These are phyloP conservation scores for Orchesellides sinensis DNA, from an alignment of 2,888 invertebrate species.

Conservation along the genomic window DNA sequence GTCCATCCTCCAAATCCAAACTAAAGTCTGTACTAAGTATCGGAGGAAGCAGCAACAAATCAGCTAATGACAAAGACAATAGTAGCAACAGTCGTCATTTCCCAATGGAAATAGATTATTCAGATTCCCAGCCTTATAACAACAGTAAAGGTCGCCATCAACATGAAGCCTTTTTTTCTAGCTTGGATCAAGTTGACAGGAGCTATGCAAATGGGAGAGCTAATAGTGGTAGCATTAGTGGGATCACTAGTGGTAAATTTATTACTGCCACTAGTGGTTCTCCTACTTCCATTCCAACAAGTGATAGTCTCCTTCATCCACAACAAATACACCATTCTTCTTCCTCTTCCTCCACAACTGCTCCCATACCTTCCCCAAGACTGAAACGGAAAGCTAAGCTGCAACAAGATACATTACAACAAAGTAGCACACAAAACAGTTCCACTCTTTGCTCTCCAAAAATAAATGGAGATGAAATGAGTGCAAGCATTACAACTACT, in stretches of 20 bases:
- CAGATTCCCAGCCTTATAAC: conserved; percentile 60
- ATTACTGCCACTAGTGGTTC: too few relatives aligned
- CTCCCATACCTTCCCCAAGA: conserved; percentile 70
- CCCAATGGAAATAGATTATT: conserved; percentile 64
- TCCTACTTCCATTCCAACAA: too few relatives aligned
- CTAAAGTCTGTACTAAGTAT: conserved; percentile 58
- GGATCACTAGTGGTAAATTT: conserved; percentile 36
- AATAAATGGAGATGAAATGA: conserved; percentile 72
- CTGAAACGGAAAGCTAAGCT: conserved; percentile 68
- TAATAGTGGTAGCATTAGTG: conserved; percentile 1
- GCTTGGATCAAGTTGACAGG: conserved; percentile 65
- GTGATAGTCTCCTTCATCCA: conserved; percentile 45
- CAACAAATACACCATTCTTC: conserved; percentile 53
- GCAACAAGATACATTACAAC: not conserved
- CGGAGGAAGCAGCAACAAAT: conserved; percentile 6
- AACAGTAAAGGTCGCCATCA: conserved; percentile 46
- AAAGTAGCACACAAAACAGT: not conserved
- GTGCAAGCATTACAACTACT: conserved; percentile 51
- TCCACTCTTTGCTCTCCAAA: conserved; percentile 68
- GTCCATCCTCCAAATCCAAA: conserved; percentile 56
- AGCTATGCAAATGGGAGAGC: conserved; percentile 55
- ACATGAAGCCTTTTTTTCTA: conserved; percentile 42
- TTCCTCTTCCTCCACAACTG: conserved; percentile 34
- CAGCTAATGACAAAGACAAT: not conserved
- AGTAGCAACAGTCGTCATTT: not conserved